Conservation (phyloP, 64 coral and sea anemone genomes). For the Astreopora myriophthalma region DNA sequence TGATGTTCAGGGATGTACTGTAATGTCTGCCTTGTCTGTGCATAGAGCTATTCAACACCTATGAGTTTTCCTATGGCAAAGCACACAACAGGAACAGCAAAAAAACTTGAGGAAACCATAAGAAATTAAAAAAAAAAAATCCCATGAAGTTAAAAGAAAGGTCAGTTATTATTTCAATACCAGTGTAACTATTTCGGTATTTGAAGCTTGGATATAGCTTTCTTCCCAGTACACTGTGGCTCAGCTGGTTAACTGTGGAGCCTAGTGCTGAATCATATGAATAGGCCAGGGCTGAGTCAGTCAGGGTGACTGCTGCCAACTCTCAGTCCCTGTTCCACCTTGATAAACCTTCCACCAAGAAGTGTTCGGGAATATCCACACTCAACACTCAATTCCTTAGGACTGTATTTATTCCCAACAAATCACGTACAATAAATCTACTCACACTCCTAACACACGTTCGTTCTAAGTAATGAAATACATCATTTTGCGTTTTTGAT, state of each 20-base stretch:
- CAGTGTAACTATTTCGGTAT: not conserved
- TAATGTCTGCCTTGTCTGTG: not conserved
- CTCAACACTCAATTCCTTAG: too few relatives aligned
- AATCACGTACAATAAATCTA: too few relatives aligned
- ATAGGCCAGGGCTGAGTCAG: not conserved
- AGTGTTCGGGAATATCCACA: too few relatives aligned
- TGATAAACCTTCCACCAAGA: constrained; percentile 41
- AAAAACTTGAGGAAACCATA: too few relatives aligned
- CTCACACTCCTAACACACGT: too few relatives aligned
- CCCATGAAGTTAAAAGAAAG: not conserved
- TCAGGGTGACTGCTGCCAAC: not conserved
- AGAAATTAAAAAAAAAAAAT: not conserved
- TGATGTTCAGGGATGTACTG: not conserved
- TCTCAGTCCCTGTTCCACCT: constrained; percentile 44
- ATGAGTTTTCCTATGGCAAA: constrained; percentile 38
- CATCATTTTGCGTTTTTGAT: too few relatives aligned
- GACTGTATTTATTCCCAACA: too few relatives aligned
- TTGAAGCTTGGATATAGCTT: not conserved
- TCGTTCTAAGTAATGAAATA: too few relatives aligned
- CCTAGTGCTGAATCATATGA: not conserved
- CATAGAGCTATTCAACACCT: constrained; percentile 6
- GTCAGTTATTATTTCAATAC: not conserved
- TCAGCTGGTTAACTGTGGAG: not conserved
- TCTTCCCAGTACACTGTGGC: not conserved
- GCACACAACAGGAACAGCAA: too few relatives aligned